These are phyloP conservation scores for Rhea americana DNA, from an alignment of 2,113 vertebrate species.

Conservation along the genomic window DNA sequence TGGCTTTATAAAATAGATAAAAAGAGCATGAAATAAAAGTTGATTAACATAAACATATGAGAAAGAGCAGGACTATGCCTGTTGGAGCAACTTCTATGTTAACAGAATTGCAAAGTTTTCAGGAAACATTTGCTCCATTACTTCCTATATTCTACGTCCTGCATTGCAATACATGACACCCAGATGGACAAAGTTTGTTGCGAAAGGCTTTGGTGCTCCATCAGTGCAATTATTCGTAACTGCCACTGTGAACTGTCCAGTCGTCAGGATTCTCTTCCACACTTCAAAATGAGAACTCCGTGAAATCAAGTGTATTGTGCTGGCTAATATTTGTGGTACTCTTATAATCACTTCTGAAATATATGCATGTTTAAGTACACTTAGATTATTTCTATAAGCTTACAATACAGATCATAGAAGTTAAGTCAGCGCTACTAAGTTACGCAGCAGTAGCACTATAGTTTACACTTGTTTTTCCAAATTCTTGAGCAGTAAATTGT, in stretches of 20 bases:
- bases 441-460: neutral
- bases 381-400: neutral
- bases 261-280: neutral
- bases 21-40: neutral
- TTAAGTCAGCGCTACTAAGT: neutral
- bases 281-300: neutral
- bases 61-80: slow-evolving; percentile 12
- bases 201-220: neutral
- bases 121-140: neutral
- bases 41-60: neutral
- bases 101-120: neutral
- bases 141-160: neutral
- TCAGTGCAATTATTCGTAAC: neutral
- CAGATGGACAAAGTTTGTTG: neutral
- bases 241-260: neutral
- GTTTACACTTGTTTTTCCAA: neutral
- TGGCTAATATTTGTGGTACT: neutral
- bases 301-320: neutral
- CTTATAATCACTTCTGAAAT: neutral
- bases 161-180: neutral
- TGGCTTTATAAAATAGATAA: neutral
- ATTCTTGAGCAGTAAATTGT: neutral
- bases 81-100: neutral
- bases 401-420: neutral
- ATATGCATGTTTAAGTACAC: neutral